phyloP scores from a whole-genome alignment of 2,888 invertebrate species.

The Cistogaster globosa region DNA sequence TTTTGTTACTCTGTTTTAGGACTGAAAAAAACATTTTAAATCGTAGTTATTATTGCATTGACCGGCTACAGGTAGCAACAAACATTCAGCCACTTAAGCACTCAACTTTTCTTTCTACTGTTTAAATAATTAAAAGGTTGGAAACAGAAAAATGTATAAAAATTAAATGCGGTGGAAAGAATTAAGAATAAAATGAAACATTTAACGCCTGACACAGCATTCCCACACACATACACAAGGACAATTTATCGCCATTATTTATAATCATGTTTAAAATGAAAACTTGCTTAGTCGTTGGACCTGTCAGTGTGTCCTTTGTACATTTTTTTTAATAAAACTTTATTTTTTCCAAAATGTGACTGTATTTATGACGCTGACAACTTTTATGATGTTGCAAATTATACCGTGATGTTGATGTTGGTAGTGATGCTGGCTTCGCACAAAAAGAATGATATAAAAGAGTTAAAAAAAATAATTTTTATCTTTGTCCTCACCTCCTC shows the following conservation, averaged over 20 bases:
- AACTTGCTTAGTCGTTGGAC: conserved; percentile 13
- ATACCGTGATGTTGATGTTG: conserved; percentile 43
- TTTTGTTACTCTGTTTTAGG: background rate
- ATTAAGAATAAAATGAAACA: conserved; percentile 3
- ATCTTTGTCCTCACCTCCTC: background rate
- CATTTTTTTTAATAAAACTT: background rate
- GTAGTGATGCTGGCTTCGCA: conserved; percentile 43
- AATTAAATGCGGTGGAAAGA: background rate
- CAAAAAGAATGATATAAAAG: conserved; percentile 23
- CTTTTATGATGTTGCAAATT: conserved; percentile 70
- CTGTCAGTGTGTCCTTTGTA: conserved; percentile 20
- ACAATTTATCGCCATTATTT: conserved; percentile 62
- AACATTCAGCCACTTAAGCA: conserved; percentile 38
- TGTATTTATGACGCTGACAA: conserved; percentile 69
- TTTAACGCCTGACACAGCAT: conserved; percentile 52
- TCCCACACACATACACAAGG: conserved; percentile 7
- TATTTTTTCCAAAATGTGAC: background rate
- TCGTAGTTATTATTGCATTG: background rate
- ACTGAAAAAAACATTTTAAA: too few relatives aligned
- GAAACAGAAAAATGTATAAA: conserved; percentile 3
- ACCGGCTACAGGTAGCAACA: conserved; percentile 45
- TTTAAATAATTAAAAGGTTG: conserved; percentile 47
- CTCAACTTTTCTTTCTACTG: conserved; percentile 3
- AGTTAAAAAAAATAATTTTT: conserved; percentile 38
- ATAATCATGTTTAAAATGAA: conserved; percentile 59